Percentiles rank a stretch among this genome's conserved stretches.
These are phyloP conservation scores for Sphenopsis melanotis DNA, from an alignment of 2,797 vertebrate genomes.

Conservation along the genomic window DNA sequence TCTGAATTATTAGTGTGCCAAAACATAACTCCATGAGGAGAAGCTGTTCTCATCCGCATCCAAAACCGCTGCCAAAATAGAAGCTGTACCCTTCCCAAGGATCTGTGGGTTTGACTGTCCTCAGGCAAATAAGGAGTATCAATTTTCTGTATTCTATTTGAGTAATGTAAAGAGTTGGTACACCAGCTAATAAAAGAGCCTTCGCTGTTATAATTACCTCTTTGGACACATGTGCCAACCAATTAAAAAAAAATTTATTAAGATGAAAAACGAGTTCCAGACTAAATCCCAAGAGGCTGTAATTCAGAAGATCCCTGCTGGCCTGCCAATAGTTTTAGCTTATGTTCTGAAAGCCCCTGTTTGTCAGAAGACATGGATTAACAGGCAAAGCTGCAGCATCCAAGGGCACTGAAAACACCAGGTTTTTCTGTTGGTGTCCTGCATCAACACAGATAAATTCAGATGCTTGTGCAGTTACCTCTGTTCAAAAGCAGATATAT, in stretches of 20 bases:
- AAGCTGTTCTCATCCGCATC: not conserved
- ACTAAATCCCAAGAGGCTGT: not conserved
- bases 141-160: not conserved
- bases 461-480: not conserved
- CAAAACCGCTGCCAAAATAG: not conserved
- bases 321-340: not conserved
- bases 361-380: not conserved
- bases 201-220: not conserved
- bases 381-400: not conserved
- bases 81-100: not conserved
- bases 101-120: not conserved
- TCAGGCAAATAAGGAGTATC: not conserved
- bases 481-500: not conserved
- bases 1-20: not conserved
- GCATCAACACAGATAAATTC: not conserved
- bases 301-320: not conserved
- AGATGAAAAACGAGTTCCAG: not conserved
- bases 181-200: not conserved
- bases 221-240: not conserved
- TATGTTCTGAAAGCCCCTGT: not conserved
- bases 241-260: not conserved
- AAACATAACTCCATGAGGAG: not conserved
- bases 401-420: not conserved
- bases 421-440: not conserved
- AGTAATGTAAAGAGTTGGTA: not conserved